Base-by-base conservation (phyloP, 2,113 vertebrate genomes). In the Neoarius graeffei region DNA sequence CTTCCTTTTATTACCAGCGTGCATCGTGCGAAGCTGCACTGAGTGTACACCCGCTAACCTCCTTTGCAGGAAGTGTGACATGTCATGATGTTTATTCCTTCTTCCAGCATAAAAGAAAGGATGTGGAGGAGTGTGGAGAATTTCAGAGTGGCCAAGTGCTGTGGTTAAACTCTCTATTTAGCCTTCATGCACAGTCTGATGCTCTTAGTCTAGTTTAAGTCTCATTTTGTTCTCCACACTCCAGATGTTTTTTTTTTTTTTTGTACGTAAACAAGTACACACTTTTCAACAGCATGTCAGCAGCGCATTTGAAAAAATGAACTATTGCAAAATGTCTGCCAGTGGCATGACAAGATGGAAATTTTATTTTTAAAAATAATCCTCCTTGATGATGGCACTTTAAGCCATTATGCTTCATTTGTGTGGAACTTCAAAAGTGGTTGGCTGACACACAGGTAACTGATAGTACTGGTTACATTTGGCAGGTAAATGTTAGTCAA, bases 201-300 rank as follows among this genome's bases (percentile, higher is more conserved):
- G 91, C 90, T 87, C 89, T 93, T 90, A 88, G 93, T 50, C 19
- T 57, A 27, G 15, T 50, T 50, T 73, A 11, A 57, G 23, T 42
- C 64, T 48, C 17, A 57, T 81, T 15, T 71, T 27, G 1, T 54
- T 42, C 77, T 71, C 30, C 66, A 8, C 2, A 3, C 52, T 48
- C 54, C 82, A 84, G 82, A 84, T 84, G 81, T 4, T 48, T 62
- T 83, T 50, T 83, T 13, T 73, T 19, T 50, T 74, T 74, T 42
- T 42, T 35, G 13, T 57, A 60, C 35, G 20, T 62, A 20, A 30
- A n/a, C 59, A 62, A 62, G 19, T 23, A 62, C 19, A 62, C 10
- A 9, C 80, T 82, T 82, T 82, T 42, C 57, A 82, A 62, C 80
- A 82, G 62, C 80, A 59, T 81, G 80, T 82, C 80, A 62, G 80